Evolutionary conservation across 2,888 invertebrate genomes (phyloP).

Genomic region (Diaphora mendica): DNA sequence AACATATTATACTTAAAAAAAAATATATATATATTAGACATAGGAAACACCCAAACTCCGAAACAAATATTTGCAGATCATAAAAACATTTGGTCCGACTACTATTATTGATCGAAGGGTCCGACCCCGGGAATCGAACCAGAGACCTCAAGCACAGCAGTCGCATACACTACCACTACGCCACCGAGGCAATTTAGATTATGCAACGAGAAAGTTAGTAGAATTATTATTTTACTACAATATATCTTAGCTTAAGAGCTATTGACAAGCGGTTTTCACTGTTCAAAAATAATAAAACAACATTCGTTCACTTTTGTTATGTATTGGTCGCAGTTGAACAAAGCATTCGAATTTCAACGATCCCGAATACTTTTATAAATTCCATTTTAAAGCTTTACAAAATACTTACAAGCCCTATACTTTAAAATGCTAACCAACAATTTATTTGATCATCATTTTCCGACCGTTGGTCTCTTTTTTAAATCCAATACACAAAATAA

Average conservation of each 20-base stretch:
- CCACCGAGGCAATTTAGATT: no score
- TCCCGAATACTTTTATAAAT: not conserved
- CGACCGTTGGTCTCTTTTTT: not conserved
- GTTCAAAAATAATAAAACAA: not conserved
- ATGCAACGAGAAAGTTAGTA: no score
- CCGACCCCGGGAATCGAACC: no score
- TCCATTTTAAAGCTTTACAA: not conserved
- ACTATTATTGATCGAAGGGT: no score
- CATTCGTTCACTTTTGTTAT: not conserved
- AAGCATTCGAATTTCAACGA: not conserved
- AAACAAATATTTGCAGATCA: no score
- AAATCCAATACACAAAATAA: slow-evolving; percentile 8
- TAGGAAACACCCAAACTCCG: no score
- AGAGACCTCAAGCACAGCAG: no score
- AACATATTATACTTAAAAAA: no score
- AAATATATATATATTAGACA: no score
- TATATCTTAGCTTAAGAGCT: not conserved
- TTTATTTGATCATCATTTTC: not conserved
- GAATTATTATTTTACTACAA: no score
- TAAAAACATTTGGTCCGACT: no score
- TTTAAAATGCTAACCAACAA: not conserved
- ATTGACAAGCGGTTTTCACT: not conserved
- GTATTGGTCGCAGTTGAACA: not conserved
- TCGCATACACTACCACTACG: no score
- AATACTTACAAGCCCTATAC: not conserved